Evolutionary conservation across 2,888 invertebrate genomes (phyloP).

Genomic region (Odontomyia ornata): DNA sequence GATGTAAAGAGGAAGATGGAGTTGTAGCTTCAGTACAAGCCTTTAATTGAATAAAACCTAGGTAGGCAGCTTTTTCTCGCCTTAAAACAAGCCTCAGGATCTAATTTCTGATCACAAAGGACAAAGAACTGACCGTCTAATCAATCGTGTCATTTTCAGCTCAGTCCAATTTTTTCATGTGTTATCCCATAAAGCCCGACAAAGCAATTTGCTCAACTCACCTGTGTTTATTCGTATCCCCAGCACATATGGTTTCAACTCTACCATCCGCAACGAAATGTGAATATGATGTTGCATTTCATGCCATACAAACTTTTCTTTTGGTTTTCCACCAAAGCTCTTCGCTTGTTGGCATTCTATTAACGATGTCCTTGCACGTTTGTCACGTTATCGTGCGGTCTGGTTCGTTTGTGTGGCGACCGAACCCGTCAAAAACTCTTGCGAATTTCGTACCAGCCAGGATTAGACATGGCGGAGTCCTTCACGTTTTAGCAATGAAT

Average conservation of each 20-base stretch:
- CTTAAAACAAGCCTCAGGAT: too few relatives aligned
- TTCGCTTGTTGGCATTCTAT: neutral
- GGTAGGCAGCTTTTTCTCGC: too few relatives aligned
- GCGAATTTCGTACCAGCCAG: neutral
- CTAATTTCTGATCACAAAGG: neutral
- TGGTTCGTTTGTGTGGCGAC: neutral
- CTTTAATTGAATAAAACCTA: too few relatives aligned
- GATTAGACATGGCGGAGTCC: neutral
- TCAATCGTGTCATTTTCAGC: neutral
- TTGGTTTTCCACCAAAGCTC: neutral
- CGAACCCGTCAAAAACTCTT: slow-evolving; percentile 13
- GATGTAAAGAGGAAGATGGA: neutral
- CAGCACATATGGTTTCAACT: neutral
- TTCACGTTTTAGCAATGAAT: slow-evolving; percentile 28
- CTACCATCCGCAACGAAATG: neutral
- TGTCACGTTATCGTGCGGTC: slow-evolving; percentile 26
- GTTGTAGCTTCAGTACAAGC: neutral
- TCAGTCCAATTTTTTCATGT: neutral
- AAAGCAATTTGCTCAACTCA: slow-evolving; percentile 12
- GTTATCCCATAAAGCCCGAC: neutral
- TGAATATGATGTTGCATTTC: too few relatives aligned
- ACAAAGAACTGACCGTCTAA: neutral
- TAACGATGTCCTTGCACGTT: slow-evolving; percentile 5
- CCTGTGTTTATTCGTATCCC: slow-evolving; percentile 2
- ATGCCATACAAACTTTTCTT: neutral